Evolutionary conservation across 2,113 vertebrate species (phyloP).

Genomic region (Acrocephalus arundinaceus): DNA sequence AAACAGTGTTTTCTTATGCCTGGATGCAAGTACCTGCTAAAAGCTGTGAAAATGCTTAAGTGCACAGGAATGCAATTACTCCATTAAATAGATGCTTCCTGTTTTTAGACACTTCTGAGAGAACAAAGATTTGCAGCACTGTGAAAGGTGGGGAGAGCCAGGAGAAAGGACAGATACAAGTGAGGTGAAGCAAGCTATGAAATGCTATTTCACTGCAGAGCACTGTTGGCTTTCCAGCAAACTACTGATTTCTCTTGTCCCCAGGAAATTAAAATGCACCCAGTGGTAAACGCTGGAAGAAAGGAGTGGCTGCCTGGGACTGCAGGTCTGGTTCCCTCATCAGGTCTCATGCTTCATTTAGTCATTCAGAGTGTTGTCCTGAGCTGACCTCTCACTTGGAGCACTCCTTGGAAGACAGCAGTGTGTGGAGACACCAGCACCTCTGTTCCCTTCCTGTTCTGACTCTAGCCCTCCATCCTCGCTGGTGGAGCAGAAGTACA

Average conservation of each 20-base stretch:
- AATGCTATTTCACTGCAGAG: not conserved
- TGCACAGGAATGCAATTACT: not conserved
- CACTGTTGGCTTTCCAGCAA: not conserved
- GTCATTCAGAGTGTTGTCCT: not conserved
- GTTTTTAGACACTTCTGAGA: not conserved
- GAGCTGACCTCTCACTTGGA: not conserved
- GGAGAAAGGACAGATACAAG: not conserved
- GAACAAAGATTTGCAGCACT: not conserved
- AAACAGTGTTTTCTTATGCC: not conserved
- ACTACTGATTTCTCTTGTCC: not conserved
- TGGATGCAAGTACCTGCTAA: not conserved
- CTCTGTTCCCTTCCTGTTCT: not conserved
- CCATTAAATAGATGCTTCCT: not conserved
- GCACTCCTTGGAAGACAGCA: not conserved
- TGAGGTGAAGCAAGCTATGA: not conserved
- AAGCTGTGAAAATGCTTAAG: slow-evolving; percentile 4
- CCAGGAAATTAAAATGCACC: not conserved
- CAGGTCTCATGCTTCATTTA: not conserved
- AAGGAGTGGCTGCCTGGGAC: not conserved
- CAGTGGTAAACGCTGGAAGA: not conserved
- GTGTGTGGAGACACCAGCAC: not conserved
- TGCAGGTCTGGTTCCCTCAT: not conserved
- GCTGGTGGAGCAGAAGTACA: not conserved
- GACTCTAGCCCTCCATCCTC: not conserved
- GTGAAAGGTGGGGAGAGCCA: not conserved